These are phyloP conservation scores for Eristalis tenax DNA, from an alignment of 2,888 invertebrate genomes.

Conservation along the genomic window DNA sequence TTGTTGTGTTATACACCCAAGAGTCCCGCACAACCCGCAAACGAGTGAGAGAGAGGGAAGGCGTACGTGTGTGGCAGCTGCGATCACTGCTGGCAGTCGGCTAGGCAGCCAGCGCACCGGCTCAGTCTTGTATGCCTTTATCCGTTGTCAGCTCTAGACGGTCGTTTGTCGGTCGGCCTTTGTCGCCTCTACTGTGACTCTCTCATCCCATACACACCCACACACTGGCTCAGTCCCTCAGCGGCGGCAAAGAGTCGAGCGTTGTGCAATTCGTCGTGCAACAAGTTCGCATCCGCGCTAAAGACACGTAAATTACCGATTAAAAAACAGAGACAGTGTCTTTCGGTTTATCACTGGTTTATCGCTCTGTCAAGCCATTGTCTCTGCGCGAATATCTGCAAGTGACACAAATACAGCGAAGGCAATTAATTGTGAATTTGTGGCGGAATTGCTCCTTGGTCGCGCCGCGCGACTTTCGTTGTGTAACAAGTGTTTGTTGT, in stretches of 20 bases:
- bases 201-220: conserved; percentile 1
- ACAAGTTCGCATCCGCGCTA: not conserved
- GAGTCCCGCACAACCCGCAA: not conserved
- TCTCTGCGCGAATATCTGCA: conserved; percentile 13
- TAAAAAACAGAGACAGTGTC: conserved; percentile 1
- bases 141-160: not conserved
- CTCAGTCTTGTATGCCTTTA: not conserved
- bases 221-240: not conserved
- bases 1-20: not conserved
- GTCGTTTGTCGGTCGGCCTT: not conserved
- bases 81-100: not conserved
- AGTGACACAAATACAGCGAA: conserved; percentile 30
- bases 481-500: conserved; percentile 65
- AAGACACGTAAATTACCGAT: conserved; percentile 15
- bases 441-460: conserved; percentile 17
- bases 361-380: conserved; percentile 21
- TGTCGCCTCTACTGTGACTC: conserved; percentile 9
- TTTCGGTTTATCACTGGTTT: not conserved
- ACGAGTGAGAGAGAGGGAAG: not conserved
- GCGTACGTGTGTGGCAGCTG: not conserved
- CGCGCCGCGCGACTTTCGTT: conserved; percentile 26
- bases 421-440: conserved; percentile 44
- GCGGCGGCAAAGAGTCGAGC: not conserved
- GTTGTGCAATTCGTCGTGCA: conserved; percentile 27
- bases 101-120: not conserved